Conservation (phyloP, 2,113 vertebrate species). For the Rhabdomys dilectus region DNA sequence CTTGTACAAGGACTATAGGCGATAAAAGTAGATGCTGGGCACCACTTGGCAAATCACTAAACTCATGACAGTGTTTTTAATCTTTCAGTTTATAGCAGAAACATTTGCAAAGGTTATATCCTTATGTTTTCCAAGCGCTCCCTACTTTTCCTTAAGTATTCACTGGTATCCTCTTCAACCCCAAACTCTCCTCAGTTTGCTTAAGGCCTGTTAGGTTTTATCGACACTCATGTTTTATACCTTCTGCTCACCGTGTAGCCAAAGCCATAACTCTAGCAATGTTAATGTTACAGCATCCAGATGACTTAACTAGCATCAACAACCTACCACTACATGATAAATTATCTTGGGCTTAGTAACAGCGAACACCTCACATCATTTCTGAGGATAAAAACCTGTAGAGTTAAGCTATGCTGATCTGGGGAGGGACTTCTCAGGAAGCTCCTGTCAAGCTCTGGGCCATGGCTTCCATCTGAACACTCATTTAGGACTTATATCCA, state of each 20-base stretch:
- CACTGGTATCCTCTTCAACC: neutral
- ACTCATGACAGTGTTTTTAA: neutral
- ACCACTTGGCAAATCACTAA: neutral
- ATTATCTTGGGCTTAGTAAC: neutral
- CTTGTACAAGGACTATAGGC: neutral
- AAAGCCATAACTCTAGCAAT: neutral
- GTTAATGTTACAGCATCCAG: neutral
- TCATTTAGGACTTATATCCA: neutral
- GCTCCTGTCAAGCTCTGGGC: neutral
- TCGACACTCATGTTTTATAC: conserved; percentile 1
- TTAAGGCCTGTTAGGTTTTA: neutral
- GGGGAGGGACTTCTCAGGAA: neutral
- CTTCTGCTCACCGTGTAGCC: neutral
- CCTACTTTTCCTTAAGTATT: neutral
- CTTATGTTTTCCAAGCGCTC: neutral
- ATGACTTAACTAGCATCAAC: neutral
- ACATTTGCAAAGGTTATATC: neutral
- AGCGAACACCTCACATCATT: neutral
- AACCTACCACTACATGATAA: neutral
- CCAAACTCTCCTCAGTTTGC: conserved; percentile 25
- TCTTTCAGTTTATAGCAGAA: neutral
- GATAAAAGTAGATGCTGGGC: neutral
- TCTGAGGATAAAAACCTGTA: conserved; percentile 42
- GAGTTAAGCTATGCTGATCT: neutral
- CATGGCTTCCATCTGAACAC: neutral